Evolutionary conservation across 2,113 vertebrate genomes (phyloP).

Genomic region (Clinocottus analis): DNA sequence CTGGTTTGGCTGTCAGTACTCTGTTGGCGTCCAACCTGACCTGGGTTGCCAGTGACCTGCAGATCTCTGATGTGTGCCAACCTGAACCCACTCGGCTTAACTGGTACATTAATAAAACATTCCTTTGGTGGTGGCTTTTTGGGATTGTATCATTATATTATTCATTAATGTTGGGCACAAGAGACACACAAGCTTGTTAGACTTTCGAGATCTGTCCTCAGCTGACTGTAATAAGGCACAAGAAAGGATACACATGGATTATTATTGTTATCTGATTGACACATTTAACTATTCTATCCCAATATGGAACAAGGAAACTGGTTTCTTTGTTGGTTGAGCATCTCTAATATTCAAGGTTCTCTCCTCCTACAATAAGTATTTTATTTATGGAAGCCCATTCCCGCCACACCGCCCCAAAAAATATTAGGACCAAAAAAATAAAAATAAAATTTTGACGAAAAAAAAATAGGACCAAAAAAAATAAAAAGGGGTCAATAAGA

Average conservation of each 20-base stretch:
- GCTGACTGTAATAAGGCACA: background rate
- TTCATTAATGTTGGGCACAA: background rate
- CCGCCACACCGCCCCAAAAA: no score
- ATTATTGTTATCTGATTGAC: background rate
- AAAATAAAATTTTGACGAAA: no score
- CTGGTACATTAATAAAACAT: constrained; percentile 55
- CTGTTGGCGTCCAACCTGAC: constrained; percentile 64
- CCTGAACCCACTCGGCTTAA: background rate
- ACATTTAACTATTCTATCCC: background rate
- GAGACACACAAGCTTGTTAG: background rate
- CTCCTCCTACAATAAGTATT: no score
- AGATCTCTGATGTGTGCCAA: constrained; percentile 49
- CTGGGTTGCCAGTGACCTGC: constrained; percentile 57
- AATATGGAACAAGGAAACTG: background rate
- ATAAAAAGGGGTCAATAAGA: no score
- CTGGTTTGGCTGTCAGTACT: background rate
- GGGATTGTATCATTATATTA: background rate
- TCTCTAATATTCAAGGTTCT: background rate
- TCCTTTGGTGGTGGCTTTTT: background rate
- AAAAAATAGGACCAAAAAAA: no score
- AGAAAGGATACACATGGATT: background rate
- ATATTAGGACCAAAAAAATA: no score
- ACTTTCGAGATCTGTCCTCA: background rate
- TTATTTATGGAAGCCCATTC: no score
- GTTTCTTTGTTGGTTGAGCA: background rate